These are phyloP conservation scores for Salvelinus fontinalis DNA, from an alignment of 2,113 vertebrate genomes.

Conservation along the genomic window DNA sequence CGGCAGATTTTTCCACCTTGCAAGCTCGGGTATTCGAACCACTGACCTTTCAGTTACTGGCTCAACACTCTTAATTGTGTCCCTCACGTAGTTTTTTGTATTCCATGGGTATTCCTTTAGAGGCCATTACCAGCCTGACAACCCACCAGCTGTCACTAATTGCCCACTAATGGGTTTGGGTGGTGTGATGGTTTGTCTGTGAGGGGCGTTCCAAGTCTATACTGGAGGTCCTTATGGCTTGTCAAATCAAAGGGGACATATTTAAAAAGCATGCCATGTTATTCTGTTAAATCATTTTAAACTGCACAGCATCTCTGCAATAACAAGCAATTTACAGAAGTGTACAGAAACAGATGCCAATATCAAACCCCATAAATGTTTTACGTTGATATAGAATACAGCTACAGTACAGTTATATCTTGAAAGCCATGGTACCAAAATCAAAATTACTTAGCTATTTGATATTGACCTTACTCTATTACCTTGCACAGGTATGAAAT, in stretches of 20 bases:
- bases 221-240: conserved; percentile 73
- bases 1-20: conserved; percentile 39
- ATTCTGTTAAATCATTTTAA: conserved; percentile 64
- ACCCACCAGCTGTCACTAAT: conserved; percentile 83
- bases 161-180: conserved; percentile 80
- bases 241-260: conserved; percentile 75
- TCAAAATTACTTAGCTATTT: conserved; percentile 42
- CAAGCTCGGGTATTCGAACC: no score
- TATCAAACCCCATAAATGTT: background rate
- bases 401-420: background rate
- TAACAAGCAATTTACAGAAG: conserved; percentile 47
- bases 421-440: conserved; percentile 16
- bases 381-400: background rate
- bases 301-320: conserved; percentile 43
- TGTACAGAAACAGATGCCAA: conserved; percentile 11
- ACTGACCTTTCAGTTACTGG: no score
- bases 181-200: conserved; percentile 76
- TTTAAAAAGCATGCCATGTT: conserved; percentile 75
- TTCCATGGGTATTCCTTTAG: conserved; percentile 73
- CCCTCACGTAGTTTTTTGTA: conserved; percentile 52
- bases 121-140: conserved; percentile 80
- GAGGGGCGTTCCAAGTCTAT: conserved; percentile 73
- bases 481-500: conserved; percentile 47
- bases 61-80: no score
- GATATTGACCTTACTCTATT: conserved; percentile 56